These are phyloP conservation scores for Poecilus cupreus DNA, from an alignment of 2,888 invertebrate species.

Conservation along the genomic window DNA sequence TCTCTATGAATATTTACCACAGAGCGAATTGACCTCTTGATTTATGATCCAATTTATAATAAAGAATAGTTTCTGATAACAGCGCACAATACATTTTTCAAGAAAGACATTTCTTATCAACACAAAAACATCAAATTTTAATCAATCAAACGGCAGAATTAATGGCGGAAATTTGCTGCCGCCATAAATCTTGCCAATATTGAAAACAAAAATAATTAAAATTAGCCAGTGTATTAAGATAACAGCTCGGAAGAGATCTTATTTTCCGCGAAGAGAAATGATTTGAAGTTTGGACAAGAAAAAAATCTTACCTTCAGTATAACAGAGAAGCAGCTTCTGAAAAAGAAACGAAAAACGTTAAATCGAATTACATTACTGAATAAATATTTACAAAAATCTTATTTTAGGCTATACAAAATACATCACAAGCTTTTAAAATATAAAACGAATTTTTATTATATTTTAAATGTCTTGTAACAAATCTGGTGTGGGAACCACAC, in stretches of 20 bases:
- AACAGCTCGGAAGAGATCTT: neutral
- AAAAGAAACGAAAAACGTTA: conserved; percentile 2
- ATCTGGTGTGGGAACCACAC: no score
- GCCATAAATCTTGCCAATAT: conserved; percentile 51
- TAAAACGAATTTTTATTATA: neutral
- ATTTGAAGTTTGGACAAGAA: conserved; percentile 6
- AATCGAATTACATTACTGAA: conserved; percentile 9
- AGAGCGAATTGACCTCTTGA: conserved; percentile 47
- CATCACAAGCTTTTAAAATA: neutral
- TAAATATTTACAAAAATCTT: conserved; percentile 4
- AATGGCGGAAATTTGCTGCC: conserved; percentile 43
- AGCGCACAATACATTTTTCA: conserved; percentile 54
- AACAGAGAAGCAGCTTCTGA: neutral
- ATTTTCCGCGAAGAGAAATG: conserved; percentile 17
- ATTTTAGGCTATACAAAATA: neutral
- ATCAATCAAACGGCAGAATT: conserved; percentile 54
- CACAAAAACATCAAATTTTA: conserved; percentile 54
- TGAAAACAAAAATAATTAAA: conserved; percentile 56
- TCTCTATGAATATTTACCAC: conserved; percentile 56
- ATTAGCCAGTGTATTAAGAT: conserved; percentile 37
- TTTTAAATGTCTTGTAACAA: neutral
- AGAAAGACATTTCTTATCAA: conserved; percentile 56
- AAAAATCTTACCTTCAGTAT: conserved; percentile 1
- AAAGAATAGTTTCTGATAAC: conserved; percentile 56
- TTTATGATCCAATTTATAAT: conserved; percentile 57